These are phyloP conservation scores for Noctuana brunneofusca DNA, from an alignment of 2,888 invertebrate species.

Conservation along the genomic window DNA sequence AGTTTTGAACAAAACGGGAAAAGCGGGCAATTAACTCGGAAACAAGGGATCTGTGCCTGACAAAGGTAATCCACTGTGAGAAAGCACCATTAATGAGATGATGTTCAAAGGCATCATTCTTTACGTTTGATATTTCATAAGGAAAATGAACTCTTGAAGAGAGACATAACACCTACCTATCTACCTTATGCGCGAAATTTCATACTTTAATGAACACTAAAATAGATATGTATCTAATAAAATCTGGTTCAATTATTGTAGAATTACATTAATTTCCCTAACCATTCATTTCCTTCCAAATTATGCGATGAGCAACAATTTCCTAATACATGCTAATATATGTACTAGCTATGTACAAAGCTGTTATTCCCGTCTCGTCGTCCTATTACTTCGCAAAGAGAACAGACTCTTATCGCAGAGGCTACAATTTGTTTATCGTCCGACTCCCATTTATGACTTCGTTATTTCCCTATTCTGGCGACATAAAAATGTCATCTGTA, in stretches of 20 bases:
- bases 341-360: slow-evolving; percentile 18
- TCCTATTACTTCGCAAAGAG: slow-evolving; percentile 53
- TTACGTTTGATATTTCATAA: slow-evolving; percentile 14
- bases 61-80: slow-evolving; percentile 26
- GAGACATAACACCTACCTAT: too few species aligned
- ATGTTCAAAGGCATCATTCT: slow-evolving; percentile 26
- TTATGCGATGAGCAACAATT: slow-evolving; percentile 16
- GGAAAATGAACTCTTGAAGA: slow-evolving; percentile 1
- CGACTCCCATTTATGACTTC: slow-evolving; percentile 76
- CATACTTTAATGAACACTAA: background rate
- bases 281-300: slow-evolving; percentile 5
- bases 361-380: slow-evolving; percentile 29
- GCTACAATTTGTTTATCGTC: slow-evolving; percentile 76
- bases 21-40: slow-evolving; percentile 31
- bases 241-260: too few species aligned
- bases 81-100: slow-evolving; percentile 32
- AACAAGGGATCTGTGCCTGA: slow-evolving; percentile 29
- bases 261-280: slow-evolving; percentile 7
- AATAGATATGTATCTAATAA: too few species aligned
- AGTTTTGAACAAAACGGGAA: slow-evolving; percentile 29
- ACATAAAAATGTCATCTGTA: slow-evolving; percentile 78
- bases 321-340: slow-evolving; percentile 21
- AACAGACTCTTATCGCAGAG: slow-evolving; percentile 65
- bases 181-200: background rate
- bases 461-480: slow-evolving; percentile 78